These are phyloP conservation scores for Phortica magna DNA, from an alignment of 2,888 invertebrate species.

Conservation along the genomic window DNA sequence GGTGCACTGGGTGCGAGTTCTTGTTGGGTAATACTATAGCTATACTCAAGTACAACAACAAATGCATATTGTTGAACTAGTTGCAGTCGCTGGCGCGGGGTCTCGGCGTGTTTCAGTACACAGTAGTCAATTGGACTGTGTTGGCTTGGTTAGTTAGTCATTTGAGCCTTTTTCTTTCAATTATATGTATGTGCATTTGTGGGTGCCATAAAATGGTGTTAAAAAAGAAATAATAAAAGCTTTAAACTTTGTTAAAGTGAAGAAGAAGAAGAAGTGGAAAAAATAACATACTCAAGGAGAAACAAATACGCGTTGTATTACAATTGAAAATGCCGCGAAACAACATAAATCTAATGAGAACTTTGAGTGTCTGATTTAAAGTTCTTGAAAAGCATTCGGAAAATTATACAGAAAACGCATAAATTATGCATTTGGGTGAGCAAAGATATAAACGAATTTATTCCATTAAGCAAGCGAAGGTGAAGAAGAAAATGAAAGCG, in stretches of 20 bases:
- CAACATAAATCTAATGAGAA: not conserved
- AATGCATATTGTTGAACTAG: not conserved
- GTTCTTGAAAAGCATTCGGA: not conserved
- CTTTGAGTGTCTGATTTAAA: not conserved
- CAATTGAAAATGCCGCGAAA: not conserved
- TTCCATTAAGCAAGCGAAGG: constrained; percentile 10
- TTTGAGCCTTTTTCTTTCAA: constrained; percentile 8
- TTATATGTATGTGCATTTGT: constrained; percentile 1
- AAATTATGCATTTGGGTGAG: not conserved
- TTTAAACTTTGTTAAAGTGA: not conserved
- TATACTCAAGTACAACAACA: constrained; percentile 28
- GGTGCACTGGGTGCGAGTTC: not conserved
- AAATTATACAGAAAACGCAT: constrained; percentile 13
- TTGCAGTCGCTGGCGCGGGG: not conserved
- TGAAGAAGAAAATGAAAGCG: constrained; percentile 6
- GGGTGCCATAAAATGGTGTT: constrained; percentile 30
- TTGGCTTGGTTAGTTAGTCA: constrained; percentile 18
- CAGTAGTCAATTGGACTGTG: constrained; percentile 20
- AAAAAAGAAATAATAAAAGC: constrained; percentile 23
- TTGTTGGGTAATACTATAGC: constrained; percentile 20
- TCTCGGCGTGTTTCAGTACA: not conserved
- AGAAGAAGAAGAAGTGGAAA: not conserved
- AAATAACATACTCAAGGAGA: constrained; percentile 21
- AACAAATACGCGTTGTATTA: constrained; percentile 17
- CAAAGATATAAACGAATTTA: not conserved